phyloP scores from a whole-genome alignment of 2,113 vertebrate species.

The Rhabdomys dilectus region DNA sequence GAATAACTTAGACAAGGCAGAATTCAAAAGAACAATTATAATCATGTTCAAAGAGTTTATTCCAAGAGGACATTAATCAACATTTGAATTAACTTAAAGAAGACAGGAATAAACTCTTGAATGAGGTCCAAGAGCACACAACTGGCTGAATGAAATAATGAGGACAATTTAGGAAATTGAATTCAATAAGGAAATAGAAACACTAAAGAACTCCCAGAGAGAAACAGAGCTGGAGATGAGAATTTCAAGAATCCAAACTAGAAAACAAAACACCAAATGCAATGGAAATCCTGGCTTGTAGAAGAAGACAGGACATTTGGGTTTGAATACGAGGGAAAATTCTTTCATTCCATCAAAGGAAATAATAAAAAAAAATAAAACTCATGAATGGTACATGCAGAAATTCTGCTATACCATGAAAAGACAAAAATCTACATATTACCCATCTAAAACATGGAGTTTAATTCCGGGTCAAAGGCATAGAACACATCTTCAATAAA shows the following conservation, averaged over 20 bases:
- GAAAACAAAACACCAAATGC: neutral
- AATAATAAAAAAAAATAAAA: neutral
- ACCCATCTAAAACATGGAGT: neutral
- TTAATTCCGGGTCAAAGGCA: neutral
- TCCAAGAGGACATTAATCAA: neutral
- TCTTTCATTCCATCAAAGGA: neutral
- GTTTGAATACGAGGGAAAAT: neutral
- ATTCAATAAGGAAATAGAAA: neutral
- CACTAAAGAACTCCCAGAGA: neutral
- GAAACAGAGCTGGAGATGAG: neutral
- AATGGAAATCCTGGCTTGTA: neutral
- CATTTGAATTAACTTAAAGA: neutral
- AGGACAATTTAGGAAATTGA: neutral
- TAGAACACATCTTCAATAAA: neutral
- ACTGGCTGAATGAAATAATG: neutral
- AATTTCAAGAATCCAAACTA: neutral
- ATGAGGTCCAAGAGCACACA: neutral
- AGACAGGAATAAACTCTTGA: neutral
- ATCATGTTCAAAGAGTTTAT: neutral
- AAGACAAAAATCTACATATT: neutral
- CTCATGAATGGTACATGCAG: neutral
- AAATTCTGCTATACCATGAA: neutral
- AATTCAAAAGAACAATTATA: neutral
- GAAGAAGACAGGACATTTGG: too few relatives aligned
- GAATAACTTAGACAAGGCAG: neutral